A percentile compares a stretch with the other conserved stretches of the same genome.
Evolutionary conservation across 2,113 vertebrate genomes (phyloP).

Genomic region (Silurus meridionalis): DNA sequence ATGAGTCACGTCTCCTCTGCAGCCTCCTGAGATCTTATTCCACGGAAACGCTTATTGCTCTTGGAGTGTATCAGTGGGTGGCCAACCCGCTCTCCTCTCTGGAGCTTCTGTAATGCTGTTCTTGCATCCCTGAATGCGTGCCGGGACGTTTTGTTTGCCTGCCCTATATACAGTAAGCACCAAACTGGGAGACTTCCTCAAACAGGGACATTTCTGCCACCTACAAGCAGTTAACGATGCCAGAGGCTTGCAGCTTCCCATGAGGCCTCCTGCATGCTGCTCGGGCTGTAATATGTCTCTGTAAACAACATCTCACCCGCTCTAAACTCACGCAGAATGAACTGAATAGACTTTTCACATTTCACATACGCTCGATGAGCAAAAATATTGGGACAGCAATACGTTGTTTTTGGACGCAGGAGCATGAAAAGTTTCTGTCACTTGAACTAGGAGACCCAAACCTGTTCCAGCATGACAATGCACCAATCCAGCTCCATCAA

Average conservation of each 20-base stretch:
- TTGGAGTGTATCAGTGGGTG: constrained; percentile 20
- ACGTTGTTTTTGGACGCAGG: too few species aligned
- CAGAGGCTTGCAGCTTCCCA: constrained; percentile 28
- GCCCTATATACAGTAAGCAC: constrained; percentile 37
- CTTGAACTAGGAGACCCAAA: too few species aligned
- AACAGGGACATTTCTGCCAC: constrained; percentile 29
- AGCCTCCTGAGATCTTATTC: constrained; percentile 16
- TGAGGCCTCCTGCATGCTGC: constrained; percentile 19
- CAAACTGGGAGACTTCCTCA: constrained; percentile 32
- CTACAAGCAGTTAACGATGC: constrained; percentile 35
- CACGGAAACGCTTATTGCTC: constrained; percentile 15
- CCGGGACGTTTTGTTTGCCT: constrained; percentile 16
- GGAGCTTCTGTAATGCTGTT: constrained; percentile 3
- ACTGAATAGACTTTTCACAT: background rate
- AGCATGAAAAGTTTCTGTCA: too few species aligned
- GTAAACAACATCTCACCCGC: background rate
- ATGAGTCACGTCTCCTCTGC: constrained; percentile 40
- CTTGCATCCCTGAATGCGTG: background rate
- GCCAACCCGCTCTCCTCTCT: background rate
- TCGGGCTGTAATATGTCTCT: background rate
- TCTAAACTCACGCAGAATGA: background rate
- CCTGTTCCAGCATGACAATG: too few species aligned
- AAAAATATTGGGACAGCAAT: too few species aligned
- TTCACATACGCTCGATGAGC: too few species aligned
- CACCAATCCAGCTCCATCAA: too few species aligned